A percentile compares a stretch with the other conserved stretches of the same genome.
Conservation (phyloP, 2,113 vertebrate genomes). For the Nematolebias whitei region DNA sequence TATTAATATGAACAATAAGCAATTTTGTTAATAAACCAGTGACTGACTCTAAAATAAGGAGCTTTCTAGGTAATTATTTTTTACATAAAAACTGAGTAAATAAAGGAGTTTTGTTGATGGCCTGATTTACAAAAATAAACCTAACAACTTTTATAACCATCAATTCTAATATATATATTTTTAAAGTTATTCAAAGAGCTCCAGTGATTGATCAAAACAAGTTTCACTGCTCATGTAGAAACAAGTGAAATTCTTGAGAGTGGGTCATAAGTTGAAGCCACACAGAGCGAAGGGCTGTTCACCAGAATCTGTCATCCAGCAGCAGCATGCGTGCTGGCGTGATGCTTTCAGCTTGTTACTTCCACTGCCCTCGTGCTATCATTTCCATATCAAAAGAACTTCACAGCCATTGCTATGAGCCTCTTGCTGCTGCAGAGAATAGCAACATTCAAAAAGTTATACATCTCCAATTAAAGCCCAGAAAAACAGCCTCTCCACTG, state of each 20-base stretch:
- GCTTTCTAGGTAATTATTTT: no score
- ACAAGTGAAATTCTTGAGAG: neutral
- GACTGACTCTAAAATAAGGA: no score
- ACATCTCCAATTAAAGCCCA: constrained; percentile 32
- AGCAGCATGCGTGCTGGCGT: constrained; percentile 15
- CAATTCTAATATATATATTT: no score
- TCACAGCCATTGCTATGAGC: constrained; percentile 14
- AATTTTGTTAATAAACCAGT: no score
- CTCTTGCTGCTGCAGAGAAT: constrained; percentile 16
- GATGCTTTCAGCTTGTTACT: constrained; percentile 17
- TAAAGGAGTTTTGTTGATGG: no score
- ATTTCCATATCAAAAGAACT: constrained; percentile 39
- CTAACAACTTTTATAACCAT: no score
- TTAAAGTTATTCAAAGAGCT: no score
- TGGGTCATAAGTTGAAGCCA: neutral
- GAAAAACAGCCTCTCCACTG: constrained; percentile 3
- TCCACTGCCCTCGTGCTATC: neutral
- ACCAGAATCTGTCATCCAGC: constrained; percentile 15
- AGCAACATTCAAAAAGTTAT: constrained; percentile 35
- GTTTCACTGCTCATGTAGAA: no score
- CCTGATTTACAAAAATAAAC: no score
- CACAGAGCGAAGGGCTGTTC: neutral
- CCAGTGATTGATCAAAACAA: no score
- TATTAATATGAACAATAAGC: no score
- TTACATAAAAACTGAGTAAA: no score